A percentile compares a stretch with the other conserved stretches of the same genome.
phyloP scores from a whole-genome alignment of 2,888 invertebrate species.

The Escarpia spicata region DNA sequence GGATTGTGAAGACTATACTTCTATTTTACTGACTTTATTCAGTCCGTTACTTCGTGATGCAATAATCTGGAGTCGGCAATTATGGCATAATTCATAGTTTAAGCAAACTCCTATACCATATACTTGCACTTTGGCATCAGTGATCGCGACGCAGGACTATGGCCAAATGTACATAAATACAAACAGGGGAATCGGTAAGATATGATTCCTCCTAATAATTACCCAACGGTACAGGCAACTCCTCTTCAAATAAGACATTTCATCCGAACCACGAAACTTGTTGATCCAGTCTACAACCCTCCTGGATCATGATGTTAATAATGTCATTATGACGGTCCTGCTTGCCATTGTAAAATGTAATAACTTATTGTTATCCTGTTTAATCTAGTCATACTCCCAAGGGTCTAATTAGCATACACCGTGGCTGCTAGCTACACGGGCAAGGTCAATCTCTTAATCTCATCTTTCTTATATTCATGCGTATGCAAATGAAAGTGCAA shows the following conservation, averaged over 20 bases:
- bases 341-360: neutral
- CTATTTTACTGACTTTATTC: neutral
- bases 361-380: neutral
- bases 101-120: neutral
- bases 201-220: no score
- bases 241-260: neutral
- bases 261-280: neutral
- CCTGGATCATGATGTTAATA: neutral
- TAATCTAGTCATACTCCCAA: neutral
- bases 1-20: neutral
- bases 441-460: no score
- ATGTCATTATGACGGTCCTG: neutral
- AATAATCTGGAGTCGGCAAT: neutral
- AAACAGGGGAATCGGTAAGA: no score
- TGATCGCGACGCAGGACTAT: neutral
- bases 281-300: neutral
- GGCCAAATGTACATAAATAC: neutral
- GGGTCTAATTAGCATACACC: neutral
- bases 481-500: no score
- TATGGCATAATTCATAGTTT: neutral
- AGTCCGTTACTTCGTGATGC: neutral
- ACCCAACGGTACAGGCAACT: no score
- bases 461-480: no score
- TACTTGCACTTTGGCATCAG: neutral
- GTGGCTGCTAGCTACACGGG: no score